Conservation (phyloP, 2,113 vertebrate species). For the Caranx ignobilis region DNA sequence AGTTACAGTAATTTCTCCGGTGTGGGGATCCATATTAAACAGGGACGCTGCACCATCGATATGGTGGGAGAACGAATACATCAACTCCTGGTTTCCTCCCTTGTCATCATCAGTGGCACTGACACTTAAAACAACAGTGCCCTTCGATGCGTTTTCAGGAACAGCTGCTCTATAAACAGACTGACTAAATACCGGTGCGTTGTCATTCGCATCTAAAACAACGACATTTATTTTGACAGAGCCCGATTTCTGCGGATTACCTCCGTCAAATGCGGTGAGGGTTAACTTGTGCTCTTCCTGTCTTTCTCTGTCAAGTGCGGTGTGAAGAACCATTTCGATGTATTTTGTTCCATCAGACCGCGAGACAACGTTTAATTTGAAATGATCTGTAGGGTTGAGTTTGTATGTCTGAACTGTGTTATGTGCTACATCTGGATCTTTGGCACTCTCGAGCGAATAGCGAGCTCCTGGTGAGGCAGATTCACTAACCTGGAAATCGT, state of each 20-base stretch:
- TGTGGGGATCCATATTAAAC: constrained; percentile 78
- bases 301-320: constrained; percentile 77
- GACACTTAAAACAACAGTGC: constrained; percentile 64
- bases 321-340: constrained; percentile 81
- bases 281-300: constrained; percentile 75
- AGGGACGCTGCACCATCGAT: constrained; percentile 47
- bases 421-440: constrained; percentile 81
- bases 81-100: constrained; percentile 72
- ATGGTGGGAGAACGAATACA: constrained; percentile 77
- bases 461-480: constrained; percentile 63
- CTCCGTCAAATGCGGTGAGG: constrained; percentile 82
- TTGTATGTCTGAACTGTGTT: constrained; percentile 83
- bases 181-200: constrained; percentile 80
- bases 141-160: constrained; percentile 73
- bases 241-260: constrained; percentile 79
- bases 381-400: constrained; percentile 76
- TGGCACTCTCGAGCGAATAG: constrained; percentile 80
- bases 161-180: constrained; percentile 71
- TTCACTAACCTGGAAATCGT: constrained; percentile 78
- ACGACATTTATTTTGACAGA: constrained; percentile 78
- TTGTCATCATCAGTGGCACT: constrained; percentile 80
- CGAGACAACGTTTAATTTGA: constrained; percentile 78
- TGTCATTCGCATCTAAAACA: constrained; percentile 84
- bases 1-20: constrained; percentile 81
- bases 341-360: constrained; percentile 79